Evolutionary conservation across 2,888 invertebrate genomes (phyloP).

Genomic region (Spodoptera littoralis): DNA sequence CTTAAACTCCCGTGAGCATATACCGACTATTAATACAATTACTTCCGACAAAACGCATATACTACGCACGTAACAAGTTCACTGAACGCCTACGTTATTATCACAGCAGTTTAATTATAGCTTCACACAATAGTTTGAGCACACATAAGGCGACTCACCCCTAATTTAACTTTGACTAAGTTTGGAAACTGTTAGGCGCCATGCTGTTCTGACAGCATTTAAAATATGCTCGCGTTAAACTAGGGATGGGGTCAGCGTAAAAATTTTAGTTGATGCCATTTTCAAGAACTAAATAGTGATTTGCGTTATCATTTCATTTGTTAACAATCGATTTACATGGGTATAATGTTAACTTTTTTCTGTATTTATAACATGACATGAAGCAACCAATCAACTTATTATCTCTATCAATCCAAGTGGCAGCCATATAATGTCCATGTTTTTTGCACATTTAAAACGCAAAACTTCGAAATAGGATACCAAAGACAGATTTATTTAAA

Average conservation of each 20-base stretch:
- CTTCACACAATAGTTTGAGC: slow-evolving; percentile 69
- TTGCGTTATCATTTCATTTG: no score
- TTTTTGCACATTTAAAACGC: no score
- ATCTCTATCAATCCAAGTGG: no score
- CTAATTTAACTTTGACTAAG: slow-evolving; percentile 80
- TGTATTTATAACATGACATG: no score
- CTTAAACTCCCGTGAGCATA: background rate
- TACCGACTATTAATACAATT: slow-evolving; percentile 26
- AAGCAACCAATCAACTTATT: no score
- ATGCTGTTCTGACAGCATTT: slow-evolving; percentile 85
- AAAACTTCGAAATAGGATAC: no score
- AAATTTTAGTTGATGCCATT: slow-evolving; percentile 35
- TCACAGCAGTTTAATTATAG: slow-evolving; percentile 60
- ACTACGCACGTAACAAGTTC: slow-evolving; percentile 41
- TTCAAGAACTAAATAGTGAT: background rate
- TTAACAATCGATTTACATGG: no score
- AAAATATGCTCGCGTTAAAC: slow-evolving; percentile 79
- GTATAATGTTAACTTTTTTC: no score
- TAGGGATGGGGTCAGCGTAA: slow-evolving; percentile 61
- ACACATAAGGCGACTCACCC: slow-evolving; percentile 73
- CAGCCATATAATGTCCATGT: no score
- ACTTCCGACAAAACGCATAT: slow-evolving; percentile 34
- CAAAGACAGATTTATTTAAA: no score
- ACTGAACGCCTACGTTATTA: slow-evolving; percentile 54
- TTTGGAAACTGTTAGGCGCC: slow-evolving; percentile 76